These are phyloP conservation scores for Myotis planiceps DNA, from an alignment of 2,797 vertebrate genomes.

Conservation along the genomic window DNA sequence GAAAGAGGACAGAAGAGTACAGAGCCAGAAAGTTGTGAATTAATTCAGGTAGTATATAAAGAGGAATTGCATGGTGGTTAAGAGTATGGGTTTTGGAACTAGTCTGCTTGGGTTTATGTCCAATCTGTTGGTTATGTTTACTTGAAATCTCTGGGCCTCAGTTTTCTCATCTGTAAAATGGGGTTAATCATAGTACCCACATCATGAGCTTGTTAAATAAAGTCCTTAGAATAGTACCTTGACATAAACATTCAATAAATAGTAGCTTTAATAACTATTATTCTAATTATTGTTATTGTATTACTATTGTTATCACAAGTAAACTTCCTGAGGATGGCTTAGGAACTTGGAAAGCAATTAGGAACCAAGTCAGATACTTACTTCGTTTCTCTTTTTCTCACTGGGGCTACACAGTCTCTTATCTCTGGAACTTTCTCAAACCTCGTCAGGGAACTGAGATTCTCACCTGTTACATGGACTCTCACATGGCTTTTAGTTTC, in stretches of 20 bases:
- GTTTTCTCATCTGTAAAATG: slow-evolving; percentile 28
- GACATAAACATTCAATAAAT: not conserved
- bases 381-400: not conserved
- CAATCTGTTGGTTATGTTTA: not conserved
- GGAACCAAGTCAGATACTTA: not conserved
- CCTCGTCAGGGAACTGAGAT: not conserved
- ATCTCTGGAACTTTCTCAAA: not conserved
- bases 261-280: not conserved
- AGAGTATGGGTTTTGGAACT: not conserved
- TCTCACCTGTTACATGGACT: not conserved
- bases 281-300: not conserved
- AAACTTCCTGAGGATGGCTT: not conserved
- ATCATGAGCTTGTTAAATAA: not conserved
- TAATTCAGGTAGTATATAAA: not conserved
- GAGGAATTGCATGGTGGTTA: not conserved
- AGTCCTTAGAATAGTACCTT: not conserved
- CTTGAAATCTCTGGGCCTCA: not conserved
- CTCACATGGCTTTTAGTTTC: not conserved
- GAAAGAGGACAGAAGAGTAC: not conserved
- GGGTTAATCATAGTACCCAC: not conserved
- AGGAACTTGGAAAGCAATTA: not conserved
- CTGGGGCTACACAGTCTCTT: not conserved
- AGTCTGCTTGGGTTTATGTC: not conserved
- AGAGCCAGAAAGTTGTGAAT: not conserved
- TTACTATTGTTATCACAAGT: not conserved